phyloP scores from a whole-genome alignment of 1,140 invertebrate species.

The Drosophila pallidifrons region DNA sequence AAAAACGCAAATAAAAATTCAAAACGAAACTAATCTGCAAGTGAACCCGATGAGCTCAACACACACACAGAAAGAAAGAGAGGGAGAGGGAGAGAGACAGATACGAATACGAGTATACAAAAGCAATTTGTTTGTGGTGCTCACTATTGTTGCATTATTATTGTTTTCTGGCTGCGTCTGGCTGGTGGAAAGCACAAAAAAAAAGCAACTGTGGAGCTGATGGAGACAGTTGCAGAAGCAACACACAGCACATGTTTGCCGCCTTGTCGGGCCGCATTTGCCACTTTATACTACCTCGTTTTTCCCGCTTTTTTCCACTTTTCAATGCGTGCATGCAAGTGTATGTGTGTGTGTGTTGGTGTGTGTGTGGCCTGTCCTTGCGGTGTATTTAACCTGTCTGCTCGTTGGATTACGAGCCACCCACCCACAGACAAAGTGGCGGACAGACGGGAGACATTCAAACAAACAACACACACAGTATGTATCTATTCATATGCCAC shows the following conservation, averaged over 20 bases:
- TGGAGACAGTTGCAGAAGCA: constrained; percentile 34
- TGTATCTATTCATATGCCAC: constrained; percentile 82
- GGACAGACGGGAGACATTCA: constrained; percentile 33
- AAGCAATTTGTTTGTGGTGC: constrained; percentile 81
- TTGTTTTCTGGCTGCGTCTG: constrained; percentile 70
- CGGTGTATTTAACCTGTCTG: constrained; percentile 84
- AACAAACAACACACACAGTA: constrained; percentile 75
- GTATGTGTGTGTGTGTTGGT: constrained; percentile 7
- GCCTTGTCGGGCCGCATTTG: constrained; percentile 51
- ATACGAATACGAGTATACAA: constrained; percentile 37
- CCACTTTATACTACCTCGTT: constrained; percentile 66
- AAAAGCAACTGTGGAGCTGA: not conserved
- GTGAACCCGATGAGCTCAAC: constrained; percentile 59
- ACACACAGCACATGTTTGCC: constrained; percentile 54
- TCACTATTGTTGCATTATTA: constrained; percentile 83
- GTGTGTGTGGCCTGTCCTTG: constrained; percentile 74
- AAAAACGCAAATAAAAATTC: constrained; percentile 70
- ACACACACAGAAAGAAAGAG: constrained; percentile 3
- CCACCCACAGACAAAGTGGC: constrained; percentile 56
- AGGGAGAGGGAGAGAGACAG: constrained; percentile 2
- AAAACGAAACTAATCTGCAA: constrained; percentile 80
- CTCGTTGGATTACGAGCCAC: constrained; percentile 78
- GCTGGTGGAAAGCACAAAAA: constrained; percentile 38
- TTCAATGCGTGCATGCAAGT: constrained; percentile 6
- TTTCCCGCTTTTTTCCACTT: constrained; percentile 33